A percentile compares a stretch with the other conserved stretches of the same genome.
Evolutionary conservation across 2,888 invertebrate species (phyloP).

Genomic region (Xylophagus ater): DNA sequence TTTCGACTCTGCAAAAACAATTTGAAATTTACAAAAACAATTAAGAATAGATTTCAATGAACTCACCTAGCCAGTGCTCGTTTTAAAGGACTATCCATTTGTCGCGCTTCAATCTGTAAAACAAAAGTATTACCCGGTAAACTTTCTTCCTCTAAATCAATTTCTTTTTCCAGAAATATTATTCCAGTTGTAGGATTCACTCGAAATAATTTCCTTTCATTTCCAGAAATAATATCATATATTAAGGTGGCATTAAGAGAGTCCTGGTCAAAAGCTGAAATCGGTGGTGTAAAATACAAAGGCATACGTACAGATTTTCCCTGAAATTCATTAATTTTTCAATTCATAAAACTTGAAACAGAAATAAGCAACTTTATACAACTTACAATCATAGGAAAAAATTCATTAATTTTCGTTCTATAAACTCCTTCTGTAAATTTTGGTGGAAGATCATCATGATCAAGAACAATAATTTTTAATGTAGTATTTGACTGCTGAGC

Average conservation of each 20-base stretch:
- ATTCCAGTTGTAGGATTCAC: constrained; percentile 64
- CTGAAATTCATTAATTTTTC: constrained; percentile 37
- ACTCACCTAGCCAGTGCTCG: constrained; percentile 51
- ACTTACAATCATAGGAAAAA: constrained; percentile 66
- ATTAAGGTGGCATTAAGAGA: constrained; percentile 61
- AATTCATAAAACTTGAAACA: constrained; percentile 1
- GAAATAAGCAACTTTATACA: background rate
- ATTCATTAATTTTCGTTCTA: constrained; percentile 68
- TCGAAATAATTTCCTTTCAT: constrained; percentile 63
- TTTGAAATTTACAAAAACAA: constrained; percentile 27
- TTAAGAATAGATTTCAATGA: no score
- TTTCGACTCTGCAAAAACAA: constrained; percentile 45
- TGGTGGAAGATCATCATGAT: constrained; percentile 73
- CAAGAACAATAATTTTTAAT: constrained; percentile 57
- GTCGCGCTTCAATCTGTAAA: constrained; percentile 65
- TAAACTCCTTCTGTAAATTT: constrained; percentile 73
- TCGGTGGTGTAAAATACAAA: constrained; percentile 57
- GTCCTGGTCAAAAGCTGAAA: constrained; percentile 72
- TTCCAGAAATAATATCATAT: constrained; percentile 71
- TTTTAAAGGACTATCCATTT: constrained; percentile 66
- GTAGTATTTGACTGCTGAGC: constrained; percentile 61
- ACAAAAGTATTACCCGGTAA: constrained; percentile 65
- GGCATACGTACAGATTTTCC: constrained; percentile 60
- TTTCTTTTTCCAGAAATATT: constrained; percentile 64
- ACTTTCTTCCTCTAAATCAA: constrained; percentile 66